phyloP scores from a whole-genome alignment of 2,113 vertebrate genomes.

The Trinectes maculatus region DNA sequence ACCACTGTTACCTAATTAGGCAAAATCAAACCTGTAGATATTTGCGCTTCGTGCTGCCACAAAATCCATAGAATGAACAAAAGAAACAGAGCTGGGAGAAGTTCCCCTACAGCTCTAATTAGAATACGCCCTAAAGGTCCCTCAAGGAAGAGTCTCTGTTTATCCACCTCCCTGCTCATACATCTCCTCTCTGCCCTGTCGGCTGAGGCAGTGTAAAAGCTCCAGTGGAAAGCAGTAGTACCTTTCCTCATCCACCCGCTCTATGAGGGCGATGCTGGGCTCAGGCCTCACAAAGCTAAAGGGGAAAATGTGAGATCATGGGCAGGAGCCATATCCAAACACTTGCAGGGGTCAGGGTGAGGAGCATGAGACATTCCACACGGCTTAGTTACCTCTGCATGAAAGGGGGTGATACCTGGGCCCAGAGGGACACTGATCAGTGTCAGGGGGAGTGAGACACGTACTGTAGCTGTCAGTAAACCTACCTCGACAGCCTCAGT shows the following conservation, averaged over 20 bases:
- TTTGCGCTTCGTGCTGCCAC: constrained; percentile 1
- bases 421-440: constrained; percentile 57
- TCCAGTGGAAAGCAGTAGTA: constrained; percentile 37
- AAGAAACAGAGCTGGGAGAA: neutral
- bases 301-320: constrained; percentile 70
- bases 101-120: constrained; percentile 12
- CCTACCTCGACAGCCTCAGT: constrained; percentile 49
- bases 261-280: constrained; percentile 64
- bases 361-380: constrained; percentile 64
- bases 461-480: constrained; percentile 45
- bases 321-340: constrained; percentile 52
- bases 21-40: constrained; percentile 22
- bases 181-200: neutral
- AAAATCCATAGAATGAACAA: constrained; percentile 27
- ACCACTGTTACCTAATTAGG: neutral
- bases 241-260: constrained; percentile 46
- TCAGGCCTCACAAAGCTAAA: constrained; percentile 56
- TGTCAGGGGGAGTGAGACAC: constrained; percentile 29
- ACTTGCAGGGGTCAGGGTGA: constrained; percentile 46
- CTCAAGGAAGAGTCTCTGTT: constrained; percentile 49
- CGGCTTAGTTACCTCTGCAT: constrained; percentile 68
- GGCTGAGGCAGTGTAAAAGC: constrained; percentile 20
- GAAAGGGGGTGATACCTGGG: constrained; percentile 54
- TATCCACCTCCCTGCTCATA: constrained; percentile 15
- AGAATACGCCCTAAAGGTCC: constrained; percentile 48